Base-by-base conservation (phyloP, 2,797 vertebrate genomes). In the Morus bassanus region DNA sequence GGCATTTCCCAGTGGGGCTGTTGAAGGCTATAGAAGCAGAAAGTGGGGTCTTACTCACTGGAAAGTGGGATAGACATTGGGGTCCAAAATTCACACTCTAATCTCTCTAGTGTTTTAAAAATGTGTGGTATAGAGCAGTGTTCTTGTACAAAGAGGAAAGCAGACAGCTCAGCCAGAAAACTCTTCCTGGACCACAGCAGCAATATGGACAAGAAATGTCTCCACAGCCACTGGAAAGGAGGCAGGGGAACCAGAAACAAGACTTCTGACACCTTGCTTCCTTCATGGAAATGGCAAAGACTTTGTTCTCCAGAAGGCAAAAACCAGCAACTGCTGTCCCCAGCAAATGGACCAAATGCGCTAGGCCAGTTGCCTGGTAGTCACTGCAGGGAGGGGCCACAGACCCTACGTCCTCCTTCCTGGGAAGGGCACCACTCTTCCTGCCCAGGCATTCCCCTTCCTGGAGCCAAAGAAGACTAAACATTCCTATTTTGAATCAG, bases 321-420 rank as follows among this genome's bases (percentile, higher is more conserved):
- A 85, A 27, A 4, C 16, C 31, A 61, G 68, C 39, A 83, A 21
- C 6, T 2, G 0, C 37, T 57, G 25, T 24, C 23, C 25, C 23
- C 25, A 70, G 0, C 23, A 63, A 83, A 76, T 1, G 3, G 31
- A n/a, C 8, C 0, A 4, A 60, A 72, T 9, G 30, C 0, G 1
- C 18, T 28, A n/a, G 14, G 7, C 7, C 39, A 16, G 5, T 4
- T n/a, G n/a, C 43, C 39, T 43, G 27, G 35, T 43, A 39, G 33
- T 35, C 19, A 0, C 35, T 61, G 43, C 17, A 9, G 2, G 25
- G 6, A 0, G 1, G 6, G 4, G 6, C 17, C 18, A 14, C 10
- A 77, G 39, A 41, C 5, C 11, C 35, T 22, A 13, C 1, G 0
- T 45, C n/a, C 25, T 65, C 25, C 31, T 48, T 61, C n/a, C 27